A percentile compares a stretch with the other conserved stretches of the same genome.
phyloP scores from a whole-genome alignment of 2,113 vertebrate genomes.

The Meleagris gallopavo region DNA sequence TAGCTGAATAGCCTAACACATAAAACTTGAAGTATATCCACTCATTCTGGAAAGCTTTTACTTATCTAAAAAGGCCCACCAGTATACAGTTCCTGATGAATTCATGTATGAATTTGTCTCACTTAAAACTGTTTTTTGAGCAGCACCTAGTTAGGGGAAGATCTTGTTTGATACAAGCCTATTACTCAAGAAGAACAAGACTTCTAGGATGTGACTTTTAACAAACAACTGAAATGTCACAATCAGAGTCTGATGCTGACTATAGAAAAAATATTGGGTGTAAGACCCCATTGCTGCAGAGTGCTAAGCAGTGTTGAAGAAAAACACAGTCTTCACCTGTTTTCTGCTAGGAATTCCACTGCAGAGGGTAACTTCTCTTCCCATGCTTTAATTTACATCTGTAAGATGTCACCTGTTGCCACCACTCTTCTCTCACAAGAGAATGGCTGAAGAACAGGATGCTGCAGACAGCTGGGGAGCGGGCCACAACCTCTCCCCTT shows the following conservation, averaged over 20 bases:
- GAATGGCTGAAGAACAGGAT: background rate
- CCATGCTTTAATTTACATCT: background rate
- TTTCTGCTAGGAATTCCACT: background rate
- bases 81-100: background rate
- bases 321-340: background rate
- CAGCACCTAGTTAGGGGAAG: background rate
- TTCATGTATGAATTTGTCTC: background rate
- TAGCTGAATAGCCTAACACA: background rate
- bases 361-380: background rate
- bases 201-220: fast-evolving
- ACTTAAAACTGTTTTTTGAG: background rate
- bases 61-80: background rate
- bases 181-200: background rate
- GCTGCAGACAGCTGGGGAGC: background rate
- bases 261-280: background rate
- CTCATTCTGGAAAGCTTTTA: background rate
- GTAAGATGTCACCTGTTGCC: background rate
- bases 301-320: background rate
- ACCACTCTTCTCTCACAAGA: background rate
- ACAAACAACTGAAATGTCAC: background rate
- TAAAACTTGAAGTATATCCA: background rate
- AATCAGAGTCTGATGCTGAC: background rate
- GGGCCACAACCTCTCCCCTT: background rate
- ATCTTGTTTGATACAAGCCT: background rate
- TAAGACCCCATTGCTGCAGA: background rate